Evolutionary conservation across 2,888 invertebrate species (phyloP), one percentile per base, ranked within the genome.

Genomic region (Pyrrhopygopsis socrates): DNA sequence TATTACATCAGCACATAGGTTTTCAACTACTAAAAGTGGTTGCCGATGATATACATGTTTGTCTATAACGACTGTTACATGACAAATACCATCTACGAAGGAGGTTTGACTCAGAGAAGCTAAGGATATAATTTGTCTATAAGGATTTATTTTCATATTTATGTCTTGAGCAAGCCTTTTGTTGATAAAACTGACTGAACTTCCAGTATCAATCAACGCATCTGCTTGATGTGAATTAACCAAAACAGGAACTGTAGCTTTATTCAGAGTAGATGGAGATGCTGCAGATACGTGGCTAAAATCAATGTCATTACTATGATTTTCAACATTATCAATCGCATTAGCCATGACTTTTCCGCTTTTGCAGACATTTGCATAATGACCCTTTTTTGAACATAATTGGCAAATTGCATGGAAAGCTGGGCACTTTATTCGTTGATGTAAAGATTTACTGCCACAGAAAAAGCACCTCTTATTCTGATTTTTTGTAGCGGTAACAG

Each of bases 151-250:
- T 22, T 54, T n/a, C 5, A 54, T n/a, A 22, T 54, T 54, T 6
- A 54, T 54, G 5, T 22, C 54, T 22, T 30, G 54, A 27, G 27
- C 50, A 54, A 73, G 54, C 30, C n/a, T 29, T 22, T n/a, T 71
- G 30, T 54, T 73, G 34, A 54, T 73, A 15, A 71, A 71, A n/a
- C 29, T 71, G 3, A 29, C 71, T 9, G 50, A 71, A 50, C 73
- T 54, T 30, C 54, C 54, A n/a, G 73, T 54, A n/a, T 73, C 73
- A 30, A 73, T 30, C 22, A 73, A 54, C 29, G 73, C 54, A 29
- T 54, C 54, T 8, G 54, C 13, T 30, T 50, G 45, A 71, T 29
- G 30, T 4, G 30, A 5, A 30, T 73, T 54, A 5, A 73, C 34
- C 11, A 54, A 22, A 22, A 34, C 22, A 24, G 54, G n/a, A 4